phyloP scores from a whole-genome alignment of 2,888 invertebrate genomes.

The Noctua fimbriata region DNA sequence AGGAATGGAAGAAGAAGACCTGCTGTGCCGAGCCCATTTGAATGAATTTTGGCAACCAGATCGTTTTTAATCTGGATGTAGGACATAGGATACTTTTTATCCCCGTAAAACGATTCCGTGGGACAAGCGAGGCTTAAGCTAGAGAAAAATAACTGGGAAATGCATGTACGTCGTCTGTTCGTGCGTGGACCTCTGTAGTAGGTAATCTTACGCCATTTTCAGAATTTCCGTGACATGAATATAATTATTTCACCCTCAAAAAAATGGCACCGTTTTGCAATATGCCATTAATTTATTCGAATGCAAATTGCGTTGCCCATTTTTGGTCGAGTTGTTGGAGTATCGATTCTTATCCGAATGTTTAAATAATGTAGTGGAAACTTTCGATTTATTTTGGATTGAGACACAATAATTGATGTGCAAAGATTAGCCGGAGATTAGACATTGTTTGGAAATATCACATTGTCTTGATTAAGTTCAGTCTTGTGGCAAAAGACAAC shows the following conservation, averaged over 20 bases:
- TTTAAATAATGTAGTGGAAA: slow-evolving; percentile 44
- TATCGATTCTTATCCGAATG: slow-evolving; percentile 45
- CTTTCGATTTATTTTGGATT: slow-evolving; percentile 20
- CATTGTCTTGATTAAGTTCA: not conserved
- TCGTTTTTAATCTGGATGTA: not conserved
- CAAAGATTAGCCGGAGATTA: not conserved
- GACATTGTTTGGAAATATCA: not conserved
- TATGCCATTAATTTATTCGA: slow-evolving; percentile 71
- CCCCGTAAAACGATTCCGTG: not conserved
- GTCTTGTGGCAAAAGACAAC: not conserved
- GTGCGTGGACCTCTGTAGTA: slow-evolving; percentile 4
- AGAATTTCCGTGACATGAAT: slow-evolving; percentile 72
- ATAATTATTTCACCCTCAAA: slow-evolving; percentile 68
- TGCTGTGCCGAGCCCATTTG: not conserved
- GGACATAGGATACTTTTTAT: not conserved
- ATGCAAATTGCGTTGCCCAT: slow-evolving; percentile 65
- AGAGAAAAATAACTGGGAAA: not conserved
- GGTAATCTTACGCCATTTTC: slow-evolving; percentile 69
- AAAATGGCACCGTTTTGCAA: slow-evolving; percentile 66
- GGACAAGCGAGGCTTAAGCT: too few relatives aligned
- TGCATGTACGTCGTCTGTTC: not conserved
- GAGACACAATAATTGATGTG: not conserved
- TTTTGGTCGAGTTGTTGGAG: slow-evolving; percentile 48
- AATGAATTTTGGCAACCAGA: not conserved
- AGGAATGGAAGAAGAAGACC: not conserved